These are phyloP conservation scores for Eudasyphora cyanicolor DNA, from an alignment of 2,888 invertebrate genomes.

Conservation along the genomic window DNA sequence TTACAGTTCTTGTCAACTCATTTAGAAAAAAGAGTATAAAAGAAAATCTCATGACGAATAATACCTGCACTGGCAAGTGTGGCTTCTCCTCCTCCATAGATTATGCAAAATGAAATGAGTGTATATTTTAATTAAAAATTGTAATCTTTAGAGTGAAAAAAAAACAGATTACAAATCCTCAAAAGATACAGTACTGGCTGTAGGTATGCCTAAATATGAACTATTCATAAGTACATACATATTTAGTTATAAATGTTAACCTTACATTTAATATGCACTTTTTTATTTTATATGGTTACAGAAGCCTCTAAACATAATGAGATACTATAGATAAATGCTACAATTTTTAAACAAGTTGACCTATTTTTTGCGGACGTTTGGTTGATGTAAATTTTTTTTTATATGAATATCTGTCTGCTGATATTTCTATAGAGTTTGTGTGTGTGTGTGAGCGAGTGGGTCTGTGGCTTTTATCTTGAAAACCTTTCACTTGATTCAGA, in stretches of 20 bases:
- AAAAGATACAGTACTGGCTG: no score
- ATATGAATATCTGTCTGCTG: not conserved
- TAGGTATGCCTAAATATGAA: no score
- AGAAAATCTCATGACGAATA: no score
- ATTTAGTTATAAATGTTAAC: not conserved
- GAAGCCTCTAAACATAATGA: no score
- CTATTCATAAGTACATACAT: not conserved
- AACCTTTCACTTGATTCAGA: conserved; percentile 4
- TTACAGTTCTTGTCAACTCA: no score
- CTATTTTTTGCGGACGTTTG: conserved; percentile 8
- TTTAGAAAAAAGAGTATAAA: no score
- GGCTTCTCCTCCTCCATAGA: no score
- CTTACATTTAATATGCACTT: conserved; percentile 1
- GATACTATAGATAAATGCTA: not conserved
- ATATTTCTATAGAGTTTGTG: no score
- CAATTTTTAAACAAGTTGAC: conserved; percentile 1
- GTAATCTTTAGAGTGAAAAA: not conserved
- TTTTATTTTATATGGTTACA: no score
- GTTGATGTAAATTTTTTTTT: not conserved
- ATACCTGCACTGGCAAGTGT: no score
- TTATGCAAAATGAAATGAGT: not conserved
- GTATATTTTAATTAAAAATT: conserved; percentile 3
- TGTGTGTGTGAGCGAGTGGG: not conserved
- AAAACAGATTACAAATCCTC: not conserved
- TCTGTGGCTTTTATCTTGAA: not conserved